Evolutionary conservation across 2,888 invertebrate genomes (phyloP).

Genomic region (Thumatha senex): DNA sequence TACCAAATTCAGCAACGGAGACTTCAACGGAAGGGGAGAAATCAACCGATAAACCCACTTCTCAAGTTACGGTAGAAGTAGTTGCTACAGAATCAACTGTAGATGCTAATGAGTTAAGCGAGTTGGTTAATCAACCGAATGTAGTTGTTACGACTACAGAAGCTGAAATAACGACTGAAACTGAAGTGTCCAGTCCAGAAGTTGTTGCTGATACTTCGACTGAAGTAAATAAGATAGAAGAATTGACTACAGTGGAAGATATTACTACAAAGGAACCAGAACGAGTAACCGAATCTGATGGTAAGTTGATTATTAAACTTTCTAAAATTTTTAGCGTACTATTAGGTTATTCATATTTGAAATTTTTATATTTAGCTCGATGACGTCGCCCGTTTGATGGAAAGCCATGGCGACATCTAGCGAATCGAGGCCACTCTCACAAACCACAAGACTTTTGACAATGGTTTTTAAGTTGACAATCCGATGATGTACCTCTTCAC

Average conservation of each 20-base stretch:
- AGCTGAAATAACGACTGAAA: constrained; percentile 33
- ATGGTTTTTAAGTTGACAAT: no score
- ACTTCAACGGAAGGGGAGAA: constrained; percentile 34
- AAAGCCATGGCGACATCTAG: no score
- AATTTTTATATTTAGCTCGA: no score
- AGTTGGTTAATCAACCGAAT: constrained; percentile 6
- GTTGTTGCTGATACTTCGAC: constrained; percentile 38
- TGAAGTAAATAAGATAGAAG: constrained; percentile 31
- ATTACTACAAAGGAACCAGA: constrained; percentile 39
- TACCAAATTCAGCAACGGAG: constrained; percentile 40
- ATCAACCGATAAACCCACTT: constrained; percentile 22
- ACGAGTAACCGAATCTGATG: constrained; percentile 52
- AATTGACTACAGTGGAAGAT: constrained; percentile 15
- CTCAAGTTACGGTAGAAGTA: constrained; percentile 21
- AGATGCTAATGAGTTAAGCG: constrained; percentile 24
- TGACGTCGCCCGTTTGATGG: no score
- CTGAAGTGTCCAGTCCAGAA: constrained; percentile 47
- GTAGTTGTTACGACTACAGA: constrained; percentile 7
- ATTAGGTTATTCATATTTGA: background rate
- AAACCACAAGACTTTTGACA: no score
- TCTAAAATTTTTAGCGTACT: background rate
- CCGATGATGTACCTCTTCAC: no score
- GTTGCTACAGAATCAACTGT: constrained; percentile 33
- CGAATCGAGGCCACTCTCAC: no score
- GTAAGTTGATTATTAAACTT: constrained; percentile 40